These are phyloP conservation scores for Anseranas semipalmata DNA, from an alignment of 2,113 vertebrate genomes.

Conservation along the genomic window DNA sequence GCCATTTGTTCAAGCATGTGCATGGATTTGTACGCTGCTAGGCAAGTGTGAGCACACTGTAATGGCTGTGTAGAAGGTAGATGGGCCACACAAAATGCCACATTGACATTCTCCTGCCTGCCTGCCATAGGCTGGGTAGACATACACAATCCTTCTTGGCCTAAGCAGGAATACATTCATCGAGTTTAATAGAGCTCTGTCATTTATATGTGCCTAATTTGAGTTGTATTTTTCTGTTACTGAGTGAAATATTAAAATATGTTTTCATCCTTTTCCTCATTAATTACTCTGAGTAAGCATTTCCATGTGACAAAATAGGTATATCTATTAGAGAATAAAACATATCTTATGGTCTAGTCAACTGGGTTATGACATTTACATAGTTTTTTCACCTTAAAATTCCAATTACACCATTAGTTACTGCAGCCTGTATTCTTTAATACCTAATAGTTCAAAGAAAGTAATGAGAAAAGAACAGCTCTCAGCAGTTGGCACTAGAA, in stretches of 20 bases:
- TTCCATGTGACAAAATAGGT: not conserved
- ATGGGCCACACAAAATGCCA: not conserved
- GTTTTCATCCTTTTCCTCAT: not conserved
- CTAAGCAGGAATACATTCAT: not conserved
- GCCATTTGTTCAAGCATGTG: not conserved
- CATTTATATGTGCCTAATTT: not conserved
- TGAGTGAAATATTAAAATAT: not conserved
- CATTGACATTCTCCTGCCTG: not conserved
- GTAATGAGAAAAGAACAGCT: not conserved
- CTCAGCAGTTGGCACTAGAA: not conserved
- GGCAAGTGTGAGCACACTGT: not conserved
- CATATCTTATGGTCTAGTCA: not conserved
- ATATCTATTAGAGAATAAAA: not conserved
- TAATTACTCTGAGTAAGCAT: not conserved
- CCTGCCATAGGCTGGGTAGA: not conserved
- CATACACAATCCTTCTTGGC: not conserved
- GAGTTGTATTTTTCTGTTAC: not conserved
- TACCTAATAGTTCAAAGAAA: slow-evolving; percentile 5
- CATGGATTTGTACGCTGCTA: not conserved
- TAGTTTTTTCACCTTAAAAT: not conserved
- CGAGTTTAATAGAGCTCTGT: not conserved
- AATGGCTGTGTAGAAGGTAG: not conserved
- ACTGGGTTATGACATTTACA: not conserved
- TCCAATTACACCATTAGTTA: not conserved
- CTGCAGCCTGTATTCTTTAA: not conserved